Evolutionary conservation across 53 echinoderm and acorn worm genomes (phyloP), one percentile per base, ranked within the genome.

Genomic region (Crossaster papposus): DNA sequence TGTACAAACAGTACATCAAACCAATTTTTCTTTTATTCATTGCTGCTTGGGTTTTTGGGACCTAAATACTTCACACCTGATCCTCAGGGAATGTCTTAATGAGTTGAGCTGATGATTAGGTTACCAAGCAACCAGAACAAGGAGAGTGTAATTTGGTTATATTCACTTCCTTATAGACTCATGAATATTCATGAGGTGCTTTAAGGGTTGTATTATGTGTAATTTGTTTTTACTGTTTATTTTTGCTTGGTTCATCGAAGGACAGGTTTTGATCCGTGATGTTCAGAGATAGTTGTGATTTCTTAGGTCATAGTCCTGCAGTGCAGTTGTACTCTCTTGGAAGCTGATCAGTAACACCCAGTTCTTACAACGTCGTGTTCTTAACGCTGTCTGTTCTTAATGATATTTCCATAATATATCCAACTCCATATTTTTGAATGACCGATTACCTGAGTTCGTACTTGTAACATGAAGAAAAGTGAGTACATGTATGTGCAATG

Each of bases 61-160:
- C 1, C 8, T 35, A 34, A 52, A 52, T 44, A 79, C n/a, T 24
- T 20, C 28, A 79, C 51, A 79, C 28, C 51, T 9, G 52, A 52
- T 79, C 79, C 75, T 23, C 6, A 50, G 0, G 52, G 79, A 79
- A 79, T 79, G 51, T 79, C 12, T 52, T 79, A 79, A 79, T 79
- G 79, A 51, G 79, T 50, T 52, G 23, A 30, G 52, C 24, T 13
- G 51, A 79, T 52, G 50, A 51, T 74, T 11, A 29, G 35, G 36
- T 74, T 74, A 74, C 75, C 68, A 68, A 4, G 68, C 24, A 68
- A 28, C 68, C 22, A 0, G 68, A 4, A n/a, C 2, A 4, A 3
- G 1, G 68, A 68, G 11, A 28, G 11, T 23, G 0, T 28, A 68
- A 68, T 68, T 23, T 23, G 68, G 68, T 26, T 4, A 68, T 68